Conservation (phyloP, 1,140 invertebrate genomes). For the Zophobas atratus region DNA sequence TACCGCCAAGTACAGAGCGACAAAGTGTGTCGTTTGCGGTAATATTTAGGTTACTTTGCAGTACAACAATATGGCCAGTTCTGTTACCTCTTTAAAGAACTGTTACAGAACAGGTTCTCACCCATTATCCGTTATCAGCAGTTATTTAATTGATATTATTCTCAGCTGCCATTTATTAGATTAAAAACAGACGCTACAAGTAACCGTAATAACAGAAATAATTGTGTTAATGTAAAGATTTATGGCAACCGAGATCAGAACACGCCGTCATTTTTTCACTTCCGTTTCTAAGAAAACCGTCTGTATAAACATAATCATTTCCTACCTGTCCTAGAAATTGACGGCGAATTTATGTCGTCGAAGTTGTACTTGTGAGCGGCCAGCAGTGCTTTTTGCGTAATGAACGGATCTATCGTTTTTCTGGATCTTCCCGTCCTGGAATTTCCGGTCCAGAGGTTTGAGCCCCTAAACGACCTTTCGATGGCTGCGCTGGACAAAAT, state of each 20-base stretch:
- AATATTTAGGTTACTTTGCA: conserved; percentile 39
- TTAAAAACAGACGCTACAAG: neutral
- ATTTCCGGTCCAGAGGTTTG: conserved; percentile 72
- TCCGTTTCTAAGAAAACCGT: conserved; percentile 2
- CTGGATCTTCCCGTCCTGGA: conserved; percentile 75
- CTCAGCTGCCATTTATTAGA: conserved; percentile 20
- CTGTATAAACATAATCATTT: conserved; percentile 12
- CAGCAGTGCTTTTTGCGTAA: conserved; percentile 80
- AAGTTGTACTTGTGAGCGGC: conserved; percentile 75
- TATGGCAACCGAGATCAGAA: conserved; percentile 15
- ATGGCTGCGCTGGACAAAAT: conserved; percentile 75
- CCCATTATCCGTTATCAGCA: conserved; percentile 33
- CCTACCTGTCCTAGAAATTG: conserved; percentile 66
- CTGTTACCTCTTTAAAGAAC: conserved; percentile 9
- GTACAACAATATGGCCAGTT: conserved; percentile 42
- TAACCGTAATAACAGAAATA: conserved; percentile 35
- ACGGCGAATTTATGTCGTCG: conserved; percentile 61
- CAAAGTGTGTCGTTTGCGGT: conserved; percentile 46
- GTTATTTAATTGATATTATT: conserved; percentile 30
- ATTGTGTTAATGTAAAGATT: conserved; percentile 11
- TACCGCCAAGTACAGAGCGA: conserved; percentile 13
- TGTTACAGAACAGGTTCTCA: conserved; percentile 36
- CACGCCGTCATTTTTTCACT: conserved; percentile 21
- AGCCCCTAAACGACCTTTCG: conserved; percentile 74
- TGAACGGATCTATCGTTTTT: conserved; percentile 77